Conservation (phyloP, 2,797 vertebrate genomes). For the Clarias laeviceps region DNA sequence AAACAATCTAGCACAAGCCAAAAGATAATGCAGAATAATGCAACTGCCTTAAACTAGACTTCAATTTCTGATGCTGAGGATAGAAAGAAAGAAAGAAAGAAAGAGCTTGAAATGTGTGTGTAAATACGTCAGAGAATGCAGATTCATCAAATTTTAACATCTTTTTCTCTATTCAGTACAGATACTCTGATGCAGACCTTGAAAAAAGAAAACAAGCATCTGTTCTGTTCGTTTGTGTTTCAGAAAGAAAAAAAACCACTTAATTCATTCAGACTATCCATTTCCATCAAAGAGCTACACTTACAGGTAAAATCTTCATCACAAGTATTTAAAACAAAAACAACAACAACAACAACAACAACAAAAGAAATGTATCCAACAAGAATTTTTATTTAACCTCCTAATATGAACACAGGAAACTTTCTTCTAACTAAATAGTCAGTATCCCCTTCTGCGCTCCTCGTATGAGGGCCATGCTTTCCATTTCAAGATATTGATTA, state of each 20-base stretch:
- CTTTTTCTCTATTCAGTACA: background rate
- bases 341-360: too few species aligned
- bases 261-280: background rate
- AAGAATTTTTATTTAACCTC: background rate
- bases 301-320: background rate
- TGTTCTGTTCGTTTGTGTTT: background rate
- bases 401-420: too few species aligned
- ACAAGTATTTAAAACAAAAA: background rate
- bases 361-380: too few species aligned
- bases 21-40: background rate
- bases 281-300: background rate
- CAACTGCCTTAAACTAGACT: background rate
- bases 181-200: background rate
- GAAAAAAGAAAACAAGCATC: background rate
- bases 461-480: too few species aligned
- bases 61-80: background rate
- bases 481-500: too few species aligned
- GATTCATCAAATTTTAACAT: background rate
- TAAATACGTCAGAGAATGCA: background rate
- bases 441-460: too few species aligned
- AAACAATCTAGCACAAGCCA: background rate
- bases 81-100: background rate
- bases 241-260: background rate
- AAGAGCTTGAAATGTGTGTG: constrained; percentile 33
- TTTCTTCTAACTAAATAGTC: too few species aligned